Conservation (phyloP, 1,140 invertebrate species). For the Bactericera cockerelli region DNA sequence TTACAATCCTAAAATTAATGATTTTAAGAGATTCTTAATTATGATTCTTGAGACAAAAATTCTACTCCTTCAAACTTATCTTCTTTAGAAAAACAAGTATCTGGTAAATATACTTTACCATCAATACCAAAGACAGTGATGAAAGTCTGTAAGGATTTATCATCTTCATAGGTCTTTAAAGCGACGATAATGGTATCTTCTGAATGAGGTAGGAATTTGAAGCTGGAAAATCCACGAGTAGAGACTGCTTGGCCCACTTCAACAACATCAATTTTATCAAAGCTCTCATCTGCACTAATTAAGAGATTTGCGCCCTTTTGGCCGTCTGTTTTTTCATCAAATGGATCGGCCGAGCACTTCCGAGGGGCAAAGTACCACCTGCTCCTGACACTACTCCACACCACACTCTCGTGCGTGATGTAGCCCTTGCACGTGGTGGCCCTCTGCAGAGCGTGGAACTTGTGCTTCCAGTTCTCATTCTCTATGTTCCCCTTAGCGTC, state of each 20-base stretch:
- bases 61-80: conserved; percentile 91
- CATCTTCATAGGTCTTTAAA: conserved; percentile 80
- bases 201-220: conserved; percentile 86
- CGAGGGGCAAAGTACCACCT: conserved; percentile 89
- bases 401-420: conserved; percentile 85
- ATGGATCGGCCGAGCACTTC: conserved; percentile 45
- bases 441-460: neutral
- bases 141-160: conserved; percentile 74
- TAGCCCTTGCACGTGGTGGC: conserved; percentile 43
- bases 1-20: too few relatives aligned
- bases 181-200: conserved; percentile 77
- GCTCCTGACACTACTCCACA: conserved; percentile 65
- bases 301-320: conserved; percentile 75
- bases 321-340: conserved; percentile 59
- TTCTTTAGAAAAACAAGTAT: conserved; percentile 59
- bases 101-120: conserved; percentile 64
- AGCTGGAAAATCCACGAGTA: conserved; percentile 85
- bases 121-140: conserved; percentile 69
- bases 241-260: conserved; percentile 40
- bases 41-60: too few relatives aligned
- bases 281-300: conserved; percentile 62
- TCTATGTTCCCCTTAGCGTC: neutral
- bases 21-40: too few relatives aligned
- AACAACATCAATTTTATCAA: conserved; percentile 45
- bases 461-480: neutral